Evolutionary conservation across 2,888 invertebrate genomes (phyloP).

Genomic region (Zhuqinia jingwanae): DNA sequence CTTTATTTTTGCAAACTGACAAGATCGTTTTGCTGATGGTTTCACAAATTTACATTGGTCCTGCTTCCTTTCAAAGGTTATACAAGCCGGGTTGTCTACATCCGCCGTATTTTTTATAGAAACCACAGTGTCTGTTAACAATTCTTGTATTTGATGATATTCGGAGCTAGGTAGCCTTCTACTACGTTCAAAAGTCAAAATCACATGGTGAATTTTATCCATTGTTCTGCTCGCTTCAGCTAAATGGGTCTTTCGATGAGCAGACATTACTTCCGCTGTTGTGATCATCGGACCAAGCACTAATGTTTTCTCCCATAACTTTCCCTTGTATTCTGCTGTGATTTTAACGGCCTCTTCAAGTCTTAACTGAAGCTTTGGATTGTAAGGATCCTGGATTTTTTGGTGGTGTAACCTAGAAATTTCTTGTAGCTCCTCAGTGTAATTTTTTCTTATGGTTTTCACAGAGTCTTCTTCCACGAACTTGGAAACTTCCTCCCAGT

Average conservation of each 20-base stretch:
- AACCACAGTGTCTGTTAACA: conserved; percentile 18
- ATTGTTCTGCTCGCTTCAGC: background rate
- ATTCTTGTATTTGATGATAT: background rate
- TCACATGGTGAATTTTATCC: background rate
- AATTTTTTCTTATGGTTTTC: background rate
- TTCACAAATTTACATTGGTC: conserved; percentile 47
- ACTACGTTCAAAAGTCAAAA: conserved; percentile 5
- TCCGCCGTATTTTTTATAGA: conserved; percentile 44
- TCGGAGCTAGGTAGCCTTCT: background rate
- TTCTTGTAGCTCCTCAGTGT: background rate
- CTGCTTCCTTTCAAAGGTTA: conserved; percentile 30
- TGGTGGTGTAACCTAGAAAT: background rate
- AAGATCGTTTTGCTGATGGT: conserved; percentile 28
- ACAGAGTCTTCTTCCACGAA: background rate
- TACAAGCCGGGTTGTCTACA: conserved; percentile 19
- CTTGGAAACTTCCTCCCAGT: conserved; percentile 18
- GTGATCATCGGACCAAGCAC: conserved; percentile 34
- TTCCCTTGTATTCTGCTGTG: background rate
- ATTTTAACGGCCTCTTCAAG: background rate
- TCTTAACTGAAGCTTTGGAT: background rate
- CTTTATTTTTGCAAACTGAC: conserved; percentile 13
- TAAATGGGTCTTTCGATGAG: background rate
- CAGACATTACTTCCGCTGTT: conserved; percentile 35
- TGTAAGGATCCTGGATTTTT: conserved; percentile 4
- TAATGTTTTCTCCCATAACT: conserved; percentile 6